Evolutionary conservation across 2,888 invertebrate genomes (phyloP), one percentile per base, ranked within the genome.

Genomic region (Malthinus seriepunctatus): DNA sequence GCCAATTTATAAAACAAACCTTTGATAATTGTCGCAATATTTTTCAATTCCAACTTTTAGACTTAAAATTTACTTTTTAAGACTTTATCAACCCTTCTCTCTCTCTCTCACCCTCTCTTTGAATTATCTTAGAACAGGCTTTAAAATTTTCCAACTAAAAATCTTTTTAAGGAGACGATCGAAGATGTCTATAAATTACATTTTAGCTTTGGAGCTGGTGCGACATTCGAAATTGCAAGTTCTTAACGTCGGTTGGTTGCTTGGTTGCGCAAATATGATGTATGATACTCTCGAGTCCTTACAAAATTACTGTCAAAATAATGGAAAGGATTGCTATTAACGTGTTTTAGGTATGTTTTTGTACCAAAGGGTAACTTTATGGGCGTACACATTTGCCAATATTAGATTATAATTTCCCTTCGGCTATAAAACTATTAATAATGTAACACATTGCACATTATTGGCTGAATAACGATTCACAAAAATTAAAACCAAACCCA

Each of bases 291-390:
- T 31, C 60, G 67, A 63, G 67, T 49, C 62, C 67, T 68, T 69
- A 66, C 67, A 64, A 69, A 70, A 71, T 71, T 71, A 71, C 69
- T 68, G 68, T 69, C 69, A 67, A 66, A 65, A 68, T 71, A 70
- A 71, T 67, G 67, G 69, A 68, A 69, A 68, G 70, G 70, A 69
- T 69, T 69, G 66, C 63, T 60, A 62, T 61, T 67, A 68, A 67
- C 68, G 63, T 69, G 68, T 69, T 71, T 70, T 69, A 64, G 66
- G 63, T 58, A 48, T 63, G 67, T 70, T 71, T 71, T 71, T 71
- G 69, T 63, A 62, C 55, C 57, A 38, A 58, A 56, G 50, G 63
- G 56, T 32, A 51, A 64, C 55, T 63, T 50, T 46, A 50, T 52
- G 60, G 63, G 65, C 57, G 57, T 52, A 32, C 44, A 46, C 38